Percentiles rank a stretch among this genome's conserved stretches.
Conservation (phyloP, 1,140 invertebrate species). For the Aphidius gifuensis region DNA sequence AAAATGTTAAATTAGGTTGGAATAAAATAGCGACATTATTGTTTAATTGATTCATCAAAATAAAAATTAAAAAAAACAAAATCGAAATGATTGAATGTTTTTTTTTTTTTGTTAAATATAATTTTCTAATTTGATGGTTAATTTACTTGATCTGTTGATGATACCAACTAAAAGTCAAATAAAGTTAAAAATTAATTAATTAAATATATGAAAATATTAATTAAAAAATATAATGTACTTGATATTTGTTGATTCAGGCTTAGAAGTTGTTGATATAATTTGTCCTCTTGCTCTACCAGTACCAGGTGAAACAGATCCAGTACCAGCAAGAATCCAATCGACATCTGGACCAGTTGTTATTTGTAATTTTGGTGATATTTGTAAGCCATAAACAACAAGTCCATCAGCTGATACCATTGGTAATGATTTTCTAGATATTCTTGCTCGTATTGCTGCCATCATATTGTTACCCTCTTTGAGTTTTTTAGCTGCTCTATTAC, state of each 20-base stretch:
- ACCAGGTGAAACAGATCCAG: slow-evolving; percentile 59
- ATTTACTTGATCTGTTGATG: too few species aligned
- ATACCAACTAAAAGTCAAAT: slow-evolving; percentile 10
- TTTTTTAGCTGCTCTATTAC: slow-evolving; percentile 48
- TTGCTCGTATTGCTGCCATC: slow-evolving; percentile 55
- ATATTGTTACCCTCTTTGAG: slow-evolving; percentile 50
- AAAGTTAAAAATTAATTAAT: neutral
- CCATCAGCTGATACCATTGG: slow-evolving; percentile 66
- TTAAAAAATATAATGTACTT: slow-evolving; percentile 28
- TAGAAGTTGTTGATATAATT: slow-evolving; percentile 36
- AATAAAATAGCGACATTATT: too few species aligned
- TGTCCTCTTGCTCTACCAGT: slow-evolving; percentile 46
- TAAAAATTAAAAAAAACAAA: too few species aligned
- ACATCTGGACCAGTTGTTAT: slow-evolving; percentile 59
- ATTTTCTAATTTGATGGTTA: too few species aligned
- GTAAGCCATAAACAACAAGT: slow-evolving; percentile 65
- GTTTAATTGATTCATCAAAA: too few species aligned
- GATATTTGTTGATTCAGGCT: slow-evolving; percentile 29
- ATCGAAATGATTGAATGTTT: too few species aligned
- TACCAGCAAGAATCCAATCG: slow-evolving; percentile 68
- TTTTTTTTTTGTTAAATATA: too few species aligned
- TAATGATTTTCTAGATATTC: slow-evolving; percentile 64
- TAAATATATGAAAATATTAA: neutral
- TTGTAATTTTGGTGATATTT: slow-evolving; percentile 50
- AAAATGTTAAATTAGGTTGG: too few species aligned